phyloP scores from a whole-genome alignment of 1,140 invertebrate genomes.

The Scaptodrosophila lebanonensis region DNA sequence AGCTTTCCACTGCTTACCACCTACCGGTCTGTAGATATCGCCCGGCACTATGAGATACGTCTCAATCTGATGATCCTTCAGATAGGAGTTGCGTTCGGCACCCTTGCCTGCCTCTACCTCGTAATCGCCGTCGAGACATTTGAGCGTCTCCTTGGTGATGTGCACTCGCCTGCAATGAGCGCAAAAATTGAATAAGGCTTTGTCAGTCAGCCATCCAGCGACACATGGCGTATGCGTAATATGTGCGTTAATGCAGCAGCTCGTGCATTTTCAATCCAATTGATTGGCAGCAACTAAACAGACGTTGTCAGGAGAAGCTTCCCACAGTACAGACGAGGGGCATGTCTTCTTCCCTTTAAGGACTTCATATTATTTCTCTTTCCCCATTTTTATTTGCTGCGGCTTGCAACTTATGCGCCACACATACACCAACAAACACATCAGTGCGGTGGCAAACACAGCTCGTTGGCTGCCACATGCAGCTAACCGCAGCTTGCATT shows the following conservation, averaged over 20 bases:
- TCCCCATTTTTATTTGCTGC: no score
- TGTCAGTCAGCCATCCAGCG: neutral
- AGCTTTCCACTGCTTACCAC: no score
- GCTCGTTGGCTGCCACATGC: no score
- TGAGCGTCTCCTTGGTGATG: constrained; percentile 93
- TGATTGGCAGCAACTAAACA: no score
- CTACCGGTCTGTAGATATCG: constrained; percentile 83
- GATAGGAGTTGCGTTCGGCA: constrained; percentile 88
- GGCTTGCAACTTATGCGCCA: no score
- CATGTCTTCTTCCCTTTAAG: no score
- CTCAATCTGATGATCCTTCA: constrained; percentile 94
- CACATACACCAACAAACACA: no score
- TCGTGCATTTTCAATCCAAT: no score
- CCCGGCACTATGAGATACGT: constrained; percentile 92
- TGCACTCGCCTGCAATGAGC: constrained; percentile 88
- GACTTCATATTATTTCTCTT: no score
- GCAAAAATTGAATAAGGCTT: neutral
- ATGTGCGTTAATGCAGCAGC: neutral
- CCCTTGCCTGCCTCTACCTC: constrained; percentile 93
- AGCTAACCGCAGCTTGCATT: constrained; percentile 5
- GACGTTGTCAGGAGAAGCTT: no score
- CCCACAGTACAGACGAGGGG: no score
- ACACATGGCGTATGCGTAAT: neutral
- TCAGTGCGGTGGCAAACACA: no score
- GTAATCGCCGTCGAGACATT: constrained; percentile 90